Evolutionary conservation across 1,140 invertebrate genomes (phyloP), one percentile per base, ranked within the genome.

Genomic region (Drosophila setifemur): DNA sequence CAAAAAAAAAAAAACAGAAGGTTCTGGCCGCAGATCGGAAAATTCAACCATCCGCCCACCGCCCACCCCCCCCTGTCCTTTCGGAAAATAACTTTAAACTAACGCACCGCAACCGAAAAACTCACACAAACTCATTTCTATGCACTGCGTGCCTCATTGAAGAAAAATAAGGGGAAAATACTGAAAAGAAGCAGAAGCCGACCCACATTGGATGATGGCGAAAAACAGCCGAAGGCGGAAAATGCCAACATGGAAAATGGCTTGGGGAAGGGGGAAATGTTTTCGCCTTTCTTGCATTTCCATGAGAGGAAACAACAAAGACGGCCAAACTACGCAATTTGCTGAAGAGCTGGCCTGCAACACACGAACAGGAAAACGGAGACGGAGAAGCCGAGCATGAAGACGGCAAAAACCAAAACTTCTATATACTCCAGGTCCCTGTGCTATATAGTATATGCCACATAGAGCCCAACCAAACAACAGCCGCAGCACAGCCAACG

Each of bases 311-410:
- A 70, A 48, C 29, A 68, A 44, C 61, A 54, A 68, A 67, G 47
- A 45, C 39, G 63, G 9, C 37, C 57, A 58, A 85, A 86, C 81
- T 85, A 85, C 71, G 81, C 81, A 85, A 71, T 78, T 74, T 66
- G 28, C 4, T 37, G 61, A 60, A 73, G 75, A 40, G 40, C 54
- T 47, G 53, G 53, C 69, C 49, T 73, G 71, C 76, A 81, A 53
- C 70, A 53, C 70, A 60, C 31, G 37, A 67, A 49, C 18, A 50
- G 12, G 18, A 42, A 54, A 21, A 33, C 26, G 31, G 11, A 35
- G 28, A n/a, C 11, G 33, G 25, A 14, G 29, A 29, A 14, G 50
- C n/a, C n/a, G 11, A 31, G 19, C 9, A 43, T 9, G 28, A 12
- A 21, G 23, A 18, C 4, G 11, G 4, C n/a, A n/a, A 33, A 11